phyloP scores from a whole-genome alignment of 64 coral and sea anemone species.

The Porites australiensis region DNA sequence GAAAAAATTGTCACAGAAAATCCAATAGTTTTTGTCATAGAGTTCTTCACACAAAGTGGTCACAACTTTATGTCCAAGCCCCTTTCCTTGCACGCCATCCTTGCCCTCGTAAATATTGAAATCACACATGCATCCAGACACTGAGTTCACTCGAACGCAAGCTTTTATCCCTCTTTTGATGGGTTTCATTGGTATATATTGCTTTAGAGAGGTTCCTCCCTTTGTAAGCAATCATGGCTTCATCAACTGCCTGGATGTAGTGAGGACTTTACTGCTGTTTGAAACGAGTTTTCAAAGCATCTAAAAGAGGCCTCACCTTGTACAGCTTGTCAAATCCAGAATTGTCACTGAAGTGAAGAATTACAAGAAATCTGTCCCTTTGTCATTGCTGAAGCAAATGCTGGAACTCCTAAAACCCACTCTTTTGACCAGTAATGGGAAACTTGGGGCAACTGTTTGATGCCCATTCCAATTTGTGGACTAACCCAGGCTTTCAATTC shows the following conservation, averaged over 20 bases:
- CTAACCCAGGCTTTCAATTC: slow-evolving; percentile 7
- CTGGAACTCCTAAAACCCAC: slow-evolving; percentile 37
- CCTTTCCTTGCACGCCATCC: neutral
- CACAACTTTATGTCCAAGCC: slow-evolving; percentile 51
- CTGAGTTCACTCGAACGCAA: neutral
- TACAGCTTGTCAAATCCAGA: slow-evolving; percentile 56
- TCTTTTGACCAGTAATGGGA: slow-evolving; percentile 62
- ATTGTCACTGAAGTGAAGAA: slow-evolving; percentile 65
- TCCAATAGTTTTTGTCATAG: slow-evolving; percentile 26
- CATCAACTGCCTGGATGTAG: slow-evolving; percentile 42
- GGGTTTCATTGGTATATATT: slow-evolving; percentile 32
- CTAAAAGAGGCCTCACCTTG: slow-evolving; percentile 55
- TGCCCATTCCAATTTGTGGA: slow-evolving; percentile 51
- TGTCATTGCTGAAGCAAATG: slow-evolving; percentile 56
- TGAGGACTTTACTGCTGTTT: slow-evolving; percentile 44
- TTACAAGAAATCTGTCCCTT: slow-evolving; percentile 57
- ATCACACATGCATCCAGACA: slow-evolving; percentile 10
- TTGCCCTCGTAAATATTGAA: slow-evolving; percentile 52
- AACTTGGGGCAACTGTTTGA: slow-evolving; percentile 48
- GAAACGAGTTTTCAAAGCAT: slow-evolving; percentile 9
- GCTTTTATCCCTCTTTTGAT: slow-evolving; percentile 31
- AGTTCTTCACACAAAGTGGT: slow-evolving; percentile 19
- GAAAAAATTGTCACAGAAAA: slow-evolving; percentile 49
- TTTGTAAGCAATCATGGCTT: slow-evolving; percentile 70
- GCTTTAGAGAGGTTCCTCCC: slow-evolving; percentile 40